Conservation (phyloP, 2,888 invertebrate species). For the Steromphala cineraria region DNA sequence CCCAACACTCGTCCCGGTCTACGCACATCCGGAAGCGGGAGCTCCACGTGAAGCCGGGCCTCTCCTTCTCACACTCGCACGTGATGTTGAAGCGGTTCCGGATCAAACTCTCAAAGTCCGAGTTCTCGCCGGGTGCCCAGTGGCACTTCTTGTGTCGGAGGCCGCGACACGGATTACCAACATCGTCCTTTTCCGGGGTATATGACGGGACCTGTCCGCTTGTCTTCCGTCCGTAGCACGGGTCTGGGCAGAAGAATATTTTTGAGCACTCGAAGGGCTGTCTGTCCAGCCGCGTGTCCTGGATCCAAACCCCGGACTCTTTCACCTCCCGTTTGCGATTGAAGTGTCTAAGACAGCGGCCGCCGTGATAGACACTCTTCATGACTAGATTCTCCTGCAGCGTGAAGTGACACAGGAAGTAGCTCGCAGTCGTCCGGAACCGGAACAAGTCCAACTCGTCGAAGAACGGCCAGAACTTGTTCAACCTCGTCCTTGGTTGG, state of each 20-base stretch:
- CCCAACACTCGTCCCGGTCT: constrained; percentile 60
- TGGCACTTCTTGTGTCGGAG: constrained; percentile 38
- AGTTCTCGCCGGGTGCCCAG: constrained; percentile 41
- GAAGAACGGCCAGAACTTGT: constrained; percentile 37
- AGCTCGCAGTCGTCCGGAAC: constrained; percentile 57
- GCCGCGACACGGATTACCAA: constrained; percentile 53
- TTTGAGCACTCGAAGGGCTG: constrained; percentile 56
- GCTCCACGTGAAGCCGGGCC: constrained; percentile 56
- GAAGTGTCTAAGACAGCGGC: constrained; percentile 45
- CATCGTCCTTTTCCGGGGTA: constrained; percentile 24
- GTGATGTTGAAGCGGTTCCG: constrained; percentile 62
- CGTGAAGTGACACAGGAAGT: constrained; percentile 68
- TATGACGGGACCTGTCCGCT: constrained; percentile 34
- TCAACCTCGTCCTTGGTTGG: neutral
- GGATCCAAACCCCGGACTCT: constrained; percentile 9
- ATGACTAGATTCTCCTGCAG: constrained; percentile 41
- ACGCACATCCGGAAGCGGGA: constrained; percentile 52
- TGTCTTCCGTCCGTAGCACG: constrained; percentile 55
- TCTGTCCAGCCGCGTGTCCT: constrained; percentile 32
- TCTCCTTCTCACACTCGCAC: constrained; percentile 53
- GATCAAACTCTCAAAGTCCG: constrained; percentile 56
- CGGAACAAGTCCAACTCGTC: constrained; percentile 49
- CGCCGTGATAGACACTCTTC: constrained; percentile 25
- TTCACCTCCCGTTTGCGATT: constrained; percentile 36
- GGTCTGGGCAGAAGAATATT: constrained; percentile 68